Evolutionary conservation across 2,888 invertebrate genomes (phyloP).

Genomic region (Erebia ligea): DNA sequence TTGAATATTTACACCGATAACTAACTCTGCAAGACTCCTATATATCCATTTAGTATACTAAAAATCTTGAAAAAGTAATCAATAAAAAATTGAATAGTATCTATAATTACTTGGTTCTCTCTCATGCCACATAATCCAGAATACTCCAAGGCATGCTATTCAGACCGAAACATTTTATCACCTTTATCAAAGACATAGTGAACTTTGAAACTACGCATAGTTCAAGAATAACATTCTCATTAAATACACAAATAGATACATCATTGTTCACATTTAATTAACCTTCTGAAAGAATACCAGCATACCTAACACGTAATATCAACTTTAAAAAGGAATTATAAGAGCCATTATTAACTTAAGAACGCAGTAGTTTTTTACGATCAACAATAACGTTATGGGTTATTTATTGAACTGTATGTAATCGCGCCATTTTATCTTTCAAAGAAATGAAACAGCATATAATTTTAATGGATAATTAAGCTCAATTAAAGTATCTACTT

Average conservation of each 20-base stretch:
- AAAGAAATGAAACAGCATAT: slow-evolving; percentile 17
- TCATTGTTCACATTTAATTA: neutral
- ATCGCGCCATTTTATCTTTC: slow-evolving; percentile 10
- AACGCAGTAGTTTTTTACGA: neutral
- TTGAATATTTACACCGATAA: neutral
- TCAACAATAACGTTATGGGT: neutral
- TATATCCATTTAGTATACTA: too few species aligned
- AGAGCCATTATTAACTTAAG: neutral
- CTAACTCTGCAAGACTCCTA: too few species aligned
- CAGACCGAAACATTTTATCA: too few species aligned
- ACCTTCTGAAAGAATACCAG: neutral
- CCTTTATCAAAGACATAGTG: too few species aligned
- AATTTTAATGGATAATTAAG: slow-evolving; percentile 22
- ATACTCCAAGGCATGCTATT: too few species aligned
- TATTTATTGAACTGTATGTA: slow-evolving; percentile 3
- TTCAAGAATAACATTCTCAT: too few species aligned
- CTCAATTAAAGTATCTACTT: slow-evolving; percentile 20
- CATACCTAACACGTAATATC: neutral
- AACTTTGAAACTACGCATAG: too few species aligned
- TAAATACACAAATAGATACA: neutral
- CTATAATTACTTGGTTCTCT: too few species aligned
- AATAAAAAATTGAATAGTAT: too few species aligned
- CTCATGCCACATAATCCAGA: too few species aligned
- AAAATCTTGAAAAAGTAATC: too few species aligned
- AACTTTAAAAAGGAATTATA: neutral